Evolutionary conservation across 92 coral and sea anemone genomes (phyloP).

Genomic region (Paragorgia papillata): DNA sequence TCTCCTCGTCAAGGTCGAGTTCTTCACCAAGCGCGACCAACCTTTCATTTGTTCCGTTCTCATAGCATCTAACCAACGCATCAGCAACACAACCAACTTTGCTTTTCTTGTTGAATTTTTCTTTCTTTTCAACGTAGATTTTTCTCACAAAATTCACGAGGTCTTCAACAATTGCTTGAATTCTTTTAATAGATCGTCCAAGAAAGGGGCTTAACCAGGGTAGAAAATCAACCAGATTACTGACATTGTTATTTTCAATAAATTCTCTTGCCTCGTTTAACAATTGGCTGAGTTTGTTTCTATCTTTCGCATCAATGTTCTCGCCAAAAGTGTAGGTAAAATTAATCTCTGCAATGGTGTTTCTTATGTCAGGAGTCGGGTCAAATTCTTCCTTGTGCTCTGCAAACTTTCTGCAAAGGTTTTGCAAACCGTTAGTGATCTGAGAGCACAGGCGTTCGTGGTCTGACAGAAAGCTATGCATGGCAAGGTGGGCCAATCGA

Average conservation of each 20-base stretch:
- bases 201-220: constrained; percentile 89
- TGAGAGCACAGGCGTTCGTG: constrained; percentile 60
- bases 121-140: constrained; percentile 57
- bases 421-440: constrained; percentile 2
- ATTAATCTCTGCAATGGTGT: constrained; percentile 69
- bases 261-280: constrained; percentile 84
- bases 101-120: constrained; percentile 1
- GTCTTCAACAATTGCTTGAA: constrained; percentile 72
- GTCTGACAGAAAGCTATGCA: constrained; percentile 75
- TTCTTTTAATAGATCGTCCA: constrained; percentile 65
- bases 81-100: constrained; percentile 60
- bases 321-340: constrained; percentile 79
- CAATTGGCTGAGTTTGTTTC: constrained; percentile 70
- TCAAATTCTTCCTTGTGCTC: constrained; percentile 70
- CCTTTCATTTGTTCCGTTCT: constrained; percentile 28
- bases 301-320: constrained; percentile 63
- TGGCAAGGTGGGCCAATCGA: constrained; percentile 85
- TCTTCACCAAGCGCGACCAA: constrained; percentile 58
- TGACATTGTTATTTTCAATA: constrained; percentile 81
- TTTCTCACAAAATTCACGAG: constrained; percentile 70
- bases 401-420: constrained; percentile 68
- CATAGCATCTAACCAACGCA: constrained; percentile 55
- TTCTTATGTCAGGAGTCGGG: constrained; percentile 64
- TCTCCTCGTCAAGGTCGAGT: constrained; percentile 71
- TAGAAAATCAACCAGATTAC: constrained; percentile 88